These are phyloP conservation scores for Trichacis sp. DNA, from an alignment of 2,888 invertebrate species.

Conservation along the genomic window DNA sequence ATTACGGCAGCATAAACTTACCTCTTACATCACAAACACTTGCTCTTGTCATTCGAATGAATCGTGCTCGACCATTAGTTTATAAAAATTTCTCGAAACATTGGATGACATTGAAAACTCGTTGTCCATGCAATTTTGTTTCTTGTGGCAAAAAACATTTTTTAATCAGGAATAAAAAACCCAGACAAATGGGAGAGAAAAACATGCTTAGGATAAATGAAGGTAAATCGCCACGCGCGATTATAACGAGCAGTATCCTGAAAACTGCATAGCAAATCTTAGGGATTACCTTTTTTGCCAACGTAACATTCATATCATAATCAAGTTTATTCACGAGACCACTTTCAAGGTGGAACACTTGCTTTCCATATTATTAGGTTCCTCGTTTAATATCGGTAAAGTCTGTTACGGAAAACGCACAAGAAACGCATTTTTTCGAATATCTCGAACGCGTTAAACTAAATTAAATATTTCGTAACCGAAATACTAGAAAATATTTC, in stretches of 20 bases:
- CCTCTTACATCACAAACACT: background rate
- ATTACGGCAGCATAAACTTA: background rate
- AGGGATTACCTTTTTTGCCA: conserved; percentile 10
- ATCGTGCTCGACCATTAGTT: no score
- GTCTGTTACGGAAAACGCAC: background rate
- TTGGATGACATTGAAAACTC: no score
- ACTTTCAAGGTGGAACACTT: conserved; percentile 46
- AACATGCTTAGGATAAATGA: no score
- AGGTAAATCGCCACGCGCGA: no score
- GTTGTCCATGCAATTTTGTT: no score
- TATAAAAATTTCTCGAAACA: no score
- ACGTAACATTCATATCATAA: conserved; percentile 9
- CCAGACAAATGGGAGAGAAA: no score
- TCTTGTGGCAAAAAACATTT: no score
- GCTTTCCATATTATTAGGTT: conserved; percentile 13
- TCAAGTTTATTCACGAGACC: conserved; percentile 23
- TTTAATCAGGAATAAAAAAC: no score
- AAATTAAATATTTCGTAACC: background rate
- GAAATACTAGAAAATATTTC: conserved; percentile 1
- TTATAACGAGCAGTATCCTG: background rate
- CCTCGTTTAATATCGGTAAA: background rate
- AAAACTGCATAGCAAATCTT: background rate
- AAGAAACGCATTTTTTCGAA: conserved; percentile 1
- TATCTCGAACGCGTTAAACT: conserved; percentile 1
- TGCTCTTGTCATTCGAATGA: background rate